These are phyloP conservation scores for Papilio glaucus DNA, from an alignment of 1,140 invertebrate genomes.

Conservation along the genomic window DNA sequence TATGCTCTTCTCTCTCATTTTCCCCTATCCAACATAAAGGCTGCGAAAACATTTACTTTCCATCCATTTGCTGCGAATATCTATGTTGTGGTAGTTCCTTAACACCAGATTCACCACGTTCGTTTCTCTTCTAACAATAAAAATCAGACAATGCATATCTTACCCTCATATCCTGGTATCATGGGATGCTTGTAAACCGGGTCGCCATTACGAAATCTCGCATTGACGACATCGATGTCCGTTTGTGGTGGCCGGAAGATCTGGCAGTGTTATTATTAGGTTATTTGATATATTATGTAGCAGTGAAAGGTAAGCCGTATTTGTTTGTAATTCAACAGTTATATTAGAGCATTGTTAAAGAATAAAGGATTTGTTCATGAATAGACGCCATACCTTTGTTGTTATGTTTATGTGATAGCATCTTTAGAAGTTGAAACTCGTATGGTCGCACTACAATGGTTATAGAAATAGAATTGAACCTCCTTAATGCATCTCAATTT, in stretches of 20 bases:
- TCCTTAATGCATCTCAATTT: not conserved
- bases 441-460: too few relatives aligned
- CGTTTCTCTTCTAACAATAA: not conserved
- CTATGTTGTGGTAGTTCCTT: too few relatives aligned
- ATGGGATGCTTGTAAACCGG: constrained; percentile 88
- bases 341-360: not conserved
- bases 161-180: constrained; percentile 88
- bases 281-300: not conserved
- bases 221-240: constrained; percentile 86
- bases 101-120: too few relatives aligned
- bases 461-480: not conserved
- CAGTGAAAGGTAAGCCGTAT: not conserved
- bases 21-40: too few relatives aligned
- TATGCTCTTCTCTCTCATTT: too few relatives aligned
- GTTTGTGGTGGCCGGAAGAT: constrained; percentile 84
- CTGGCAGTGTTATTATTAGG: constrained; percentile 64
- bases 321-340: not conserved
- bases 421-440: not conserved
- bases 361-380: constrained; percentile 20
- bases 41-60: too few relatives aligned
- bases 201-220: constrained; percentile 85
- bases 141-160: constrained; percentile 5
- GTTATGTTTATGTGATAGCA: not conserved
- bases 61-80: too few relatives aligned
- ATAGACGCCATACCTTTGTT: constrained; percentile 2